phyloP scores from a whole-genome alignment of 2,113 vertebrate species.

The Daubentonia madagascariensis region DNA sequence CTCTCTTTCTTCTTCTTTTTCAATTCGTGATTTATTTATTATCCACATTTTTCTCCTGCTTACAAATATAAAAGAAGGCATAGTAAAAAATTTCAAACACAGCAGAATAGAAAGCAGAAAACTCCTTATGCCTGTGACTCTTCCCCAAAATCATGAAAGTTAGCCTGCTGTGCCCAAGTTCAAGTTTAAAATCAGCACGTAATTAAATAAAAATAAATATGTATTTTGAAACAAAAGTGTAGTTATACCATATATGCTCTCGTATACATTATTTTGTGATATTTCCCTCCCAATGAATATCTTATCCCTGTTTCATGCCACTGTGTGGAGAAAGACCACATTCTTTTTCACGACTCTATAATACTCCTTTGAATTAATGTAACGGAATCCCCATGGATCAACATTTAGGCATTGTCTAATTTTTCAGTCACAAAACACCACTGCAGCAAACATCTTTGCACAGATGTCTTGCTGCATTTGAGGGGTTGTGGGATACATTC shows the following conservation, averaged over 20 bases:
- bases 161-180: not conserved
- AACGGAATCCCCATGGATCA: not conserved
- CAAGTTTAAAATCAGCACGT: not conserved
- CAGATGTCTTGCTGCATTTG: not conserved
- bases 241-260: not conserved
- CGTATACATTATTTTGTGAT: not conserved
- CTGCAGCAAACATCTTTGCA: not conserved
- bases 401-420: not conserved
- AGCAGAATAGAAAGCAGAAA: not conserved
- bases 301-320: not conserved
- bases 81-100: not conserved
- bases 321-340: fast-evolving
- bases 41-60: not conserved
- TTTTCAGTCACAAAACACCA: not conserved
- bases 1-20: not conserved
- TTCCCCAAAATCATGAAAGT: not conserved
- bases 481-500: not conserved
- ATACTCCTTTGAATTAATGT: not conserved
- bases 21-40: not conserved
- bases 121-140: not conserved
- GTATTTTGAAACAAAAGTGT: not conserved
- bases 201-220: not conserved
- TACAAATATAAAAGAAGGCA: slow-evolving; percentile 1
- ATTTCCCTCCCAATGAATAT: too few species aligned
- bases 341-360: not conserved